Evolutionary conservation across 2,888 invertebrate species (phyloP), one percentile per base, ranked within the genome.

Genomic region (Fabriciana adippe): DNA sequence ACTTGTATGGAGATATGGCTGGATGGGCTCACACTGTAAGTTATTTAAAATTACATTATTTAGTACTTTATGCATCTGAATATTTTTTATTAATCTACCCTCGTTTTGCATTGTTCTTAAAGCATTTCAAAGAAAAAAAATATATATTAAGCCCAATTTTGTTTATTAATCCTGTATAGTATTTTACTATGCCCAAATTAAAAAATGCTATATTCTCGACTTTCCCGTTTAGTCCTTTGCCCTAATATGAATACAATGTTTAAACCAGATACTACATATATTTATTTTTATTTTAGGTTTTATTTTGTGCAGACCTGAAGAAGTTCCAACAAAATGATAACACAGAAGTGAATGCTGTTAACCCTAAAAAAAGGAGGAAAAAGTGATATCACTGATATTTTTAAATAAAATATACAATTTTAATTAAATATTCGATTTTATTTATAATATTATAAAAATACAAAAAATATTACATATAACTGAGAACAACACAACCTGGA

Each of bases 1-100:
- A 91, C 59, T 82, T 97, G 5, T 98, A 97, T 93, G 98, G 98
- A 3, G 94, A 95, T 47, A 93, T 96, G 82, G 98, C 98, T 16
- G 99, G 99, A 14, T 99, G 99, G 99, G 97, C 99, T 14, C 99
- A 99, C 85, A 96, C 98, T 61, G 97, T 98, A 90, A 94, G 95
- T 55, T 47, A 41, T n/a, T 66, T 21, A 3, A 4, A 4, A 26
- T 26, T 2, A 21, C 3, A 26, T 26, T 26, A 26, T 26, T 26
- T 26, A 26, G 3, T 26, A 26, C 26, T 26, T 26, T 26, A 26
- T 26, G 5, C 26, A 26, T 26, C 26, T 26, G 4, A 26, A 26
- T 26, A 5, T 26, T 26, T 26, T 26, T 26, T 26, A 26, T 4
- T 26, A 26, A 26, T 26, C 3, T 26, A 26, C 26, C 26, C 4